Base-by-base conservation (phyloP, 2,113 vertebrate species). In the Laticauda laticaudata region DNA sequence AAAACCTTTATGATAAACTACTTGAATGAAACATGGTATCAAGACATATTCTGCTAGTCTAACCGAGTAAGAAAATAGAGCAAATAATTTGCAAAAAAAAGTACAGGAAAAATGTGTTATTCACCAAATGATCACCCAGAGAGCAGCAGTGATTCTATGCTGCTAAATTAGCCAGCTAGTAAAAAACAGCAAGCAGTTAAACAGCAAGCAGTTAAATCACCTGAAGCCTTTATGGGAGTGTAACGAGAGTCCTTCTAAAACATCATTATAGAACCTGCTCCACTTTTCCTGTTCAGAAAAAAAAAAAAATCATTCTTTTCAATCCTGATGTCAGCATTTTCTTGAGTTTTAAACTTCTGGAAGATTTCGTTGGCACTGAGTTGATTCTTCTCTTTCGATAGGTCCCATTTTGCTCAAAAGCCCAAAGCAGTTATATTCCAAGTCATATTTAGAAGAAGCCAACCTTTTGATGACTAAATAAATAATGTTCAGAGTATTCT, bases 11-110 rank as follows among this genome's bases (percentile, higher is more conserved):
- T 61, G 54, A 86, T 55, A 53, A 86, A 90, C 51, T 86, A 89
- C 11, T 61, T 51, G 29, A 57, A 54, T 53, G 20, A 86, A 86
- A 61, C 48, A 51, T 29, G 61, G 57, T 90, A 86, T 59, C 54
- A 39, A 81, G 55, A 86, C 90, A 86, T 93, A 86, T 55, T 59
- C 86, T 90, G 55, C 88, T 86, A 53, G 29, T 45, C 24, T 90
- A 93, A 48, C 69, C 12, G 18, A 45, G 29, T 21, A 23, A 61
- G 88, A 56, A 89, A 90, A 61, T 86, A 90, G 88, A 90, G 53
- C 29, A 90, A 92, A 48, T 26, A 34, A 20, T 59, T 54, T 57
- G 26, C 20, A 56, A 90, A 92, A 39, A 29, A 43, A 15, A 55
- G 26, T 39, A 93, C 21, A 3, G 24, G 9, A 45, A 34, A 3